Evolutionary conservation across 1,140 invertebrate species (phyloP).

Genomic region (Helicorthomorpha holstii): DNA sequence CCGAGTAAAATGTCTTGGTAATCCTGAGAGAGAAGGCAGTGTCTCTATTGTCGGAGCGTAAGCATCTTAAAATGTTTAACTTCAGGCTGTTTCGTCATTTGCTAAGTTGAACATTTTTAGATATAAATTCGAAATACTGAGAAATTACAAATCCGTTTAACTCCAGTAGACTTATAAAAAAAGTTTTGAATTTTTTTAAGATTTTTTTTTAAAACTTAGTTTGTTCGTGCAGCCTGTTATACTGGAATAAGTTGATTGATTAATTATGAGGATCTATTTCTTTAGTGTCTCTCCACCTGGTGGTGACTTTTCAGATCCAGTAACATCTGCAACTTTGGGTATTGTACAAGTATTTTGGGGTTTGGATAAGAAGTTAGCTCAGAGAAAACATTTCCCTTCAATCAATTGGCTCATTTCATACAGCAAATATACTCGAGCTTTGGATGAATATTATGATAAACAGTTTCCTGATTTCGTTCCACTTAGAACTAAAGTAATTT

Average conservation of each 20-base stretch:
- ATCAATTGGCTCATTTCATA: slow-evolving; percentile 99
- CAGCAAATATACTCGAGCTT: slow-evolving; percentile 93
- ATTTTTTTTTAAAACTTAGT: no score
- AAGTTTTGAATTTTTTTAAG: no score
- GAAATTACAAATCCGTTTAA: no score
- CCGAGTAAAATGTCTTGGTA: slow-evolving; percentile 88
- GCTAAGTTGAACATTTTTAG: not conserved
- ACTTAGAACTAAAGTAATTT: slow-evolving; percentile 32
- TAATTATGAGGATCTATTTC: no score
- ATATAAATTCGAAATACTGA: no score
- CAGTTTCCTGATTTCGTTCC: slow-evolving; percentile 98
- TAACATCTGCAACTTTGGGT: slow-evolving; percentile 95
- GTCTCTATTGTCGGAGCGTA: slow-evolving; percentile 96
- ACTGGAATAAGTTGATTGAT: no score
- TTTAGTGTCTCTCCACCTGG: slow-evolving; percentile 86
- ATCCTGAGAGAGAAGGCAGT: slow-evolving; percentile 92
- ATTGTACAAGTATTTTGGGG: slow-evolving; percentile 99
- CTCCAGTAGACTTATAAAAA: no score
- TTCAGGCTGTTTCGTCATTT: slow-evolving; percentile 3
- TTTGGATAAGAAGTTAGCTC: slow-evolving; percentile 96
- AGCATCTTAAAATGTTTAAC: slow-evolving; percentile 18
- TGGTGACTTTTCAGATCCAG: slow-evolving; percentile 99
- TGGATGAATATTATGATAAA: slow-evolving; percentile 99
- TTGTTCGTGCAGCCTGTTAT: no score
- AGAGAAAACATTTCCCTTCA: slow-evolving; percentile 98